Base-by-base conservation (phyloP, 2,797 vertebrate species). In the Sebastolobus alascanus region DNA sequence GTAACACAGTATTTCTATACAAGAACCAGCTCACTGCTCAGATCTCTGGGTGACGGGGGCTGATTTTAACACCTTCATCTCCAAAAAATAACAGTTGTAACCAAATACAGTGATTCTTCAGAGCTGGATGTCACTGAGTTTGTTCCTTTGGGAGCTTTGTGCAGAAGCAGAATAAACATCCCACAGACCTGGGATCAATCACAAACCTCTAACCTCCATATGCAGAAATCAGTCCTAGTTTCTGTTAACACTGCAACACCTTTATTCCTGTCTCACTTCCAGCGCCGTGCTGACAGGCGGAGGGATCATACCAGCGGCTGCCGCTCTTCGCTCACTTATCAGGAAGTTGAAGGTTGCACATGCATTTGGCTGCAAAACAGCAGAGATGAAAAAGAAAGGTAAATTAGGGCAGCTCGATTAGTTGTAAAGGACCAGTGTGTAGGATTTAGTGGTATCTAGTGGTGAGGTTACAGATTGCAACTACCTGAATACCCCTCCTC, bases 331-430 rank as follows among this genome's bases (percentile, higher is more conserved):
- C 89, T 99, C 98, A 3, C 92, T 97, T 0, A 68, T 88, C 79
- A 99, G 91, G 88, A 99, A 97, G 94, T 99, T 99, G 94, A 98
- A 99, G 3, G 98, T 99, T 31, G 98, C 98, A 6, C 98, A 99
- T 0, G 98, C 98, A 1, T 99, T 99, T 0, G 97, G 92, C 98
- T 99, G 93, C 10, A 87, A 77, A 86, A 74, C 37, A 66, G 27
- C 5, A 68, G 8, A 43, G 8, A 31, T 18, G 7, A 56, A 56
- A 77, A 43, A 77, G 8, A 31, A 77, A 68, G 1, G 16, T 13
- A 9, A 68, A 56, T 60, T 5, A 58, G 6, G 0, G 13, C 29
- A 55, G 25, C 16, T 55, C 6, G n/a, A 2, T 55, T 6, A n/a
- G 8, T 35, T 31, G 22, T 11, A 18, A 55, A 46, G 43, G 43